Percentiles rank a stretch among this genome's conserved stretches.
These are phyloP conservation scores for Pollenia labialis DNA, from an alignment of 2,888 invertebrate species.

Conservation along the genomic window DNA sequence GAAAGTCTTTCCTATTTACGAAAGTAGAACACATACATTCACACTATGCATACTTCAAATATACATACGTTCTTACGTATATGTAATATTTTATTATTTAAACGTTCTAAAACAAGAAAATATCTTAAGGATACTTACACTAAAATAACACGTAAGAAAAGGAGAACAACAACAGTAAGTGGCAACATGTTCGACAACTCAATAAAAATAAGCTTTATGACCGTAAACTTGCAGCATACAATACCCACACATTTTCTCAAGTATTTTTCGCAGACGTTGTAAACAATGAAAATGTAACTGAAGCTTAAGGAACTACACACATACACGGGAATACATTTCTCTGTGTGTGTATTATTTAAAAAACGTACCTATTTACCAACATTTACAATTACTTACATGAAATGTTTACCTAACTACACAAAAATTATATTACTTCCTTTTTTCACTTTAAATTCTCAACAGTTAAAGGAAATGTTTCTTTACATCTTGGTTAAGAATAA, in stretches of 20 bases:
- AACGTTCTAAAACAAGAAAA: constrained; percentile 17
- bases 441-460: neutral
- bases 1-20: too few species aligned
- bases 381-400: constrained; percentile 33
- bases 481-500: neutral
- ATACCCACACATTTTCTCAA: constrained; percentile 27
- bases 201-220: constrained; percentile 83
- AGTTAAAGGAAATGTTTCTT: too few species aligned
- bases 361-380: neutral
- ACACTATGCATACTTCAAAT: too few species aligned
- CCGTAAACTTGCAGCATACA: constrained; percentile 72
- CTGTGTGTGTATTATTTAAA: neutral
- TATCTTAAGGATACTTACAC: neutral
- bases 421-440: constrained; percentile 32
- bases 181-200: constrained; percentile 79
- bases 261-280: constrained; percentile 10
- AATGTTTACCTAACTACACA: constrained; percentile 45
- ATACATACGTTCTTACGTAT: constrained; percentile 70
- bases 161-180: constrained; percentile 8
- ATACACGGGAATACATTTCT: neutral
- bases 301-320: neutral
- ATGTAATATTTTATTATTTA: constrained; percentile 76
- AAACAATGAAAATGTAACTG: constrained; percentile 28
- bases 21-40: too few species aligned
- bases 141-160: neutral